Base-by-base conservation (phyloP, 2,113 vertebrate species). In the Megaceryle maxima region DNA sequence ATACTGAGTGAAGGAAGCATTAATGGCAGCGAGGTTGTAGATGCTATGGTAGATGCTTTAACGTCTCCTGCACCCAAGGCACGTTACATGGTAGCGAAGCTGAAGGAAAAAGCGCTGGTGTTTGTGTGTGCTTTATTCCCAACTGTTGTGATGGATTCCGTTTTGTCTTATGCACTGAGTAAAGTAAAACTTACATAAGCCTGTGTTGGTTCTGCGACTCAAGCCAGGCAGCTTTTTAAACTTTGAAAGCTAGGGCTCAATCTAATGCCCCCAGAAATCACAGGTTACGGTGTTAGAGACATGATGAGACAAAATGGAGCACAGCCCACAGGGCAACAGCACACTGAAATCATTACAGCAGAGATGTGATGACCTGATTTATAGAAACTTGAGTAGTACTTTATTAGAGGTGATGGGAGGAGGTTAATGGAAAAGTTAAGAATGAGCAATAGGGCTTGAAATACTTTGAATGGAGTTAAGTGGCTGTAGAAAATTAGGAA, bases 11-110 rank as follows among this genome's bases (percentile, higher is more conserved):
- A 72, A 10, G 98, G 98, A 19, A 98, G 97, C 86, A 37, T 91
- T 29, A 96, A 97, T 1, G 51, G 93, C 46, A 86, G 19, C 5
- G 84, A 97, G 37, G 98, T 98, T 16, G 87, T 98, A 11, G 73
- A 97, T 62, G 98, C 97, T 19, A 98, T 98, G 97, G 76, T 98
- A 57, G 97, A 99, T 46, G 98, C 98, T 14, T 51, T 99, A 37
- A 97, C 29, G 1, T 97, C 98, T 14, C 46, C 96, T 28, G 41
- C 24, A 20, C 98, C 98, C 3, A 97, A 97, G 66, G 48, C 62
- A 14, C 96, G 98, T 79, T 98, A 99, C 94, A 97, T 98, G 81
- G 96, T 97, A 60, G 95, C 96, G 0, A 96, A 92, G 62, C 79
- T 97, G 33, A 96, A 92, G 87, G 97, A 97, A 7, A 97, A 97